phyloP scores from a whole-genome alignment of 2,888 invertebrate genomes.

The Thumatha senex region DNA sequence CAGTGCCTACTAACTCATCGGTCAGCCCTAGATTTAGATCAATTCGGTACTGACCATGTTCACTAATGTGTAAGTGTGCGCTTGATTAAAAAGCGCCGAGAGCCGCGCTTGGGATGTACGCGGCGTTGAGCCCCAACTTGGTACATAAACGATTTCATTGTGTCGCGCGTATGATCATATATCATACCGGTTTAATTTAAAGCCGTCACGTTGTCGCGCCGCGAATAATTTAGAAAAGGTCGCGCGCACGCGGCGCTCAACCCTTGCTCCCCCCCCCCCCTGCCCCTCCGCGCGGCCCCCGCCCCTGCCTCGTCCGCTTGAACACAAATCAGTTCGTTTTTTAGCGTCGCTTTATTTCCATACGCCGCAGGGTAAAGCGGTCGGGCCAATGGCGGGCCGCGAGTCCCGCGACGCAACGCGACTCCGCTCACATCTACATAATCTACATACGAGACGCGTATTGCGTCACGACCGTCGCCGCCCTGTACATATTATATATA shows the following conservation, averaged over 20 bases:
- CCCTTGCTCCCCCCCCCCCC: conserved; percentile 37
- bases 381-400: conserved; percentile 47
- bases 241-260: conserved; percentile 39
- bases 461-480: conserved; percentile 6
- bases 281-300: conserved; percentile 15
- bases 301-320: conserved; percentile 8
- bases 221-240: conserved; percentile 52
- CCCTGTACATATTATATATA: background rate
- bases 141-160: background rate
- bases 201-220: conserved; percentile 61
- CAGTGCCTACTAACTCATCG: too few species aligned
- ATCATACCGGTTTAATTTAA: conserved; percentile 69
- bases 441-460: conserved; percentile 54
- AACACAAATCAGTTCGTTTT: conserved; percentile 43
- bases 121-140: background rate
- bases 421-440: conserved; percentile 64
- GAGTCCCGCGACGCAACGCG: too few species aligned
- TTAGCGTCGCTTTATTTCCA: conserved; percentile 40
- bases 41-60: too few species aligned
- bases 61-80: too few species aligned
- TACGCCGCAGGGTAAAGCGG: conserved; percentile 30
- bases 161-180: conserved; percentile 33
- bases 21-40: too few species aligned
- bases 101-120: background rate
- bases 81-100: background rate